These are phyloP conservation scores for Agrotis clavis DNA, from an alignment of 2,888 invertebrate genomes.

Conservation along the genomic window DNA sequence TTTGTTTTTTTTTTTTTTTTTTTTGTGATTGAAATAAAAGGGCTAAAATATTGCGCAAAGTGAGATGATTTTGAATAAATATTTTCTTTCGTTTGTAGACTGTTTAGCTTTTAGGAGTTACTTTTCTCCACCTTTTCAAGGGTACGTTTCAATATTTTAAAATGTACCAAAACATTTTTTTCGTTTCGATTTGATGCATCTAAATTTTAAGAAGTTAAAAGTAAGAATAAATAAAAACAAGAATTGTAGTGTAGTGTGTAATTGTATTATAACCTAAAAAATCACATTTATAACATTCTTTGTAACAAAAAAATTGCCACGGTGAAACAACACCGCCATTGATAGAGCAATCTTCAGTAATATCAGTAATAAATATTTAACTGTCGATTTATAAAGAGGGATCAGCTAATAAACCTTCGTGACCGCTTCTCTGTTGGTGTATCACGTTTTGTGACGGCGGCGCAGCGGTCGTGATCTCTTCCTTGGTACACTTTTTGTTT, in stretches of 20 bases:
- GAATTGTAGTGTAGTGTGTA: too few relatives aligned
- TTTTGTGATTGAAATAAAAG: not conserved
- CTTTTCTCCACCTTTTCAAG: too few relatives aligned
- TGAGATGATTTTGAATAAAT: too few relatives aligned
- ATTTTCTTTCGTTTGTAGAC: too few relatives aligned
- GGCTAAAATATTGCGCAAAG: too few relatives aligned
- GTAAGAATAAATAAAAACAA: too few relatives aligned
- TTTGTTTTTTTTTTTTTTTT: not conserved
- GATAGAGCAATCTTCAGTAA: slow-evolving; percentile 69
- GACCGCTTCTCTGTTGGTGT: slow-evolving; percentile 76
- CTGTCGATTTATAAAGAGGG: slow-evolving; percentile 78
- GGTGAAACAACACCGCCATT: slow-evolving; percentile 29
- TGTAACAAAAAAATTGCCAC: slow-evolving; percentile 6
- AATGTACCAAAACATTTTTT: too few relatives aligned
- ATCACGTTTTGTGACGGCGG: slow-evolving; percentile 62
- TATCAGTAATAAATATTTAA: slow-evolving; percentile 80
- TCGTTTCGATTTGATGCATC: too few relatives aligned
- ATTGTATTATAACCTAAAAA: not conserved
- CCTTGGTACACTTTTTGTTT: slow-evolving; percentile 60
- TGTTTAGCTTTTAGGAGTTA: too few relatives aligned
- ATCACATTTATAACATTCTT: too few relatives aligned
- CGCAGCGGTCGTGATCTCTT: slow-evolving; percentile 72
- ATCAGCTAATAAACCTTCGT: slow-evolving; percentile 86
- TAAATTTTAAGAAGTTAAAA: too few relatives aligned
- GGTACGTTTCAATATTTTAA: too few relatives aligned